Conservation (phyloP, 2,888 invertebrate genomes). For the Polydesmus complanatus region DNA sequence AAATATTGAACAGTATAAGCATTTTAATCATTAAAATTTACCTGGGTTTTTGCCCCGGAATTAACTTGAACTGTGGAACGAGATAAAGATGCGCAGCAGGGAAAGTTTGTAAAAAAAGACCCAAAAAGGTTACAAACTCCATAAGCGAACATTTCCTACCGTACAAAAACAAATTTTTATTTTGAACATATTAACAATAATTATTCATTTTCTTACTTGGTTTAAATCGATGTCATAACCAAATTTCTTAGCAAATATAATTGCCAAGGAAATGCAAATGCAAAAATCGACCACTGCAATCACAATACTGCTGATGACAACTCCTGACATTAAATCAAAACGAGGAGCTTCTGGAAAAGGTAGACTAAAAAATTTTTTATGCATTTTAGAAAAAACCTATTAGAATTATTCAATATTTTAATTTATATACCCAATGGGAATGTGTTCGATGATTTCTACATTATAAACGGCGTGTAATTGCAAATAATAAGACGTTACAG, state of each 20-base stretch:
- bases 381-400: not conserved
- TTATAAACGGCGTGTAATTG: constrained; percentile 44
- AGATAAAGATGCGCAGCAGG: constrained; percentile 48
- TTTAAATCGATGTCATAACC: constrained; percentile 54
- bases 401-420: not conserved
- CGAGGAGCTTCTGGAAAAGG: constrained; percentile 45
- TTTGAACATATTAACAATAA: not conserved
- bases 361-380: constrained; percentile 32
- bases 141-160: constrained; percentile 24
- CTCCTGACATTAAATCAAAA: constrained; percentile 39
- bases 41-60: not conserved
- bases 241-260: constrained; percentile 56
- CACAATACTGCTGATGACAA: constrained; percentile 47
- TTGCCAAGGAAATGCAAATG: constrained; percentile 56
- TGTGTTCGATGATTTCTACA: constrained; percentile 54
- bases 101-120: constrained; percentile 30
- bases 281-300: constrained; percentile 58
- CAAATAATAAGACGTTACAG: constrained; percentile 48
- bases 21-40: not conserved
- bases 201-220: constrained; percentile 37
- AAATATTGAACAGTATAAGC: not conserved
- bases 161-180: not conserved
- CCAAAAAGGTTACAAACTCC: constrained; percentile 54
- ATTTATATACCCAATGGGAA: constrained; percentile 64
- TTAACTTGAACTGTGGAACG: constrained; percentile 8